Base-by-base conservation (phyloP, 2,797 vertebrate genomes). In the Mus caroli region DNA sequence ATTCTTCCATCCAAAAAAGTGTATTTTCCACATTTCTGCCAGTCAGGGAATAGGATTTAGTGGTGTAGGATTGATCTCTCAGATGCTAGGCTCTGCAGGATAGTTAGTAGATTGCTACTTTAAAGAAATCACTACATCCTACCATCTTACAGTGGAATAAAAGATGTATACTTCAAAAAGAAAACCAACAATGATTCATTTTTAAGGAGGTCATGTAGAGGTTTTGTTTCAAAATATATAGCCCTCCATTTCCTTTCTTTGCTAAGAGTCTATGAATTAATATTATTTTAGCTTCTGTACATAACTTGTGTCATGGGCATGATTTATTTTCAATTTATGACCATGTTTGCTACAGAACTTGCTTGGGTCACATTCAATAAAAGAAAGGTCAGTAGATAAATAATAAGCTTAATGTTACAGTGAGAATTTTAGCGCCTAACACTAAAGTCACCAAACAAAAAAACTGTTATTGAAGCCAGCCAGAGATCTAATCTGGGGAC, bases 271-370 rank as follows among this genome's bases (percentile, higher is more conserved):
- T 94, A 52, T 92, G 88, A 91, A 69, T 93, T 84, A 94, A 79
- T 84, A 17, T 34, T 71, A 64, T 82, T 93, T 95, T 95, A 94
- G 50, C 87, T 95, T 43, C 50, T 90, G 15, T 71, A 52, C 5
- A 37, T 71, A 90, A 60, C 52, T 83, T 34, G 50, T 52, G 22
- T 93, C 56, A 90, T 73, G 76, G n/a, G 60, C 3, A 76, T 84
- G 71, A 92, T 90, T 95, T 96, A 90, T 95, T 92, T 82, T 93
- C 40, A 88, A 6, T 92, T 94, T 85, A 88, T 77, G 62, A 76
- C 37, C 14, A 43, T 52, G 34, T 82, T 94, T 97, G 17, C 79
- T 79, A 46, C 80, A 79, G 60, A 89, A 87, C 22, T 86, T 86
- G 62, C 19, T 87, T 24, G 0, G 62, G 69, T 91, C 94, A 89